A percentile compares a stretch with the other conserved stretches of the same genome.
These are phyloP conservation scores for Morbakka virulenta DNA, from an alignment of 30 jellyfish, hydroid and myxozoan species.

Conservation along the genomic window DNA sequence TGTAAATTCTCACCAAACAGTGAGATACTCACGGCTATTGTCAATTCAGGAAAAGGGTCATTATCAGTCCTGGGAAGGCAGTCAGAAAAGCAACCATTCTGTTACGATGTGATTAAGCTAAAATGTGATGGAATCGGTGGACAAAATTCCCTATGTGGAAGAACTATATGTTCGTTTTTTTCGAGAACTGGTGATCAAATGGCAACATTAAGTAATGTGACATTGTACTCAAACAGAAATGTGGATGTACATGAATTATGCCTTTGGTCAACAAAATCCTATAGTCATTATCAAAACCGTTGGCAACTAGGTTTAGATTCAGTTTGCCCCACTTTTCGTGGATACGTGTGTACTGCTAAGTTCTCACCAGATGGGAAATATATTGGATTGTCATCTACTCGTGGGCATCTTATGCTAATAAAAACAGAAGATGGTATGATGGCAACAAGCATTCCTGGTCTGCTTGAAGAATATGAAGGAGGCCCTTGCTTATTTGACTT, in stretches of 20 bases:
- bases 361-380: constrained; percentile 15
- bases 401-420: constrained; percentile 37
- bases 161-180: constrained; percentile 46
- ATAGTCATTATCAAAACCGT: background rate
- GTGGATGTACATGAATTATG: constrained; percentile 42
- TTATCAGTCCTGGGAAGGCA: constrained; percentile 25
- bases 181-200: constrained; percentile 16
- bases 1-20: constrained; percentile 49
- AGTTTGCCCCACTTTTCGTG: constrained; percentile 19
- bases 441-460: background rate
- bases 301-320: constrained; percentile 47
- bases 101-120: background rate
- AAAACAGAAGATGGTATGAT: background rate
- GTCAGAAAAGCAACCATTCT: background rate
- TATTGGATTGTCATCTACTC: constrained; percentile 34
- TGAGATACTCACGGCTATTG: constrained; percentile 9
- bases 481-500: constrained; percentile 11
- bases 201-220: constrained; percentile 42
- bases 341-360: constrained; percentile 8
- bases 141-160: constrained; percentile 43
- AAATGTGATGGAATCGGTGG: background rate
- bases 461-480: too few species aligned
- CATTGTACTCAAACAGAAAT: constrained; percentile 33
- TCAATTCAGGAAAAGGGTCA: constrained; percentile 48
- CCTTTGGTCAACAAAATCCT: constrained; percentile 12